Percentiles rank a stretch among this genome's conserved stretches.
Evolutionary conservation across 2,888 invertebrate species (phyloP).

Genomic region (Microdon myrmicae): DNA sequence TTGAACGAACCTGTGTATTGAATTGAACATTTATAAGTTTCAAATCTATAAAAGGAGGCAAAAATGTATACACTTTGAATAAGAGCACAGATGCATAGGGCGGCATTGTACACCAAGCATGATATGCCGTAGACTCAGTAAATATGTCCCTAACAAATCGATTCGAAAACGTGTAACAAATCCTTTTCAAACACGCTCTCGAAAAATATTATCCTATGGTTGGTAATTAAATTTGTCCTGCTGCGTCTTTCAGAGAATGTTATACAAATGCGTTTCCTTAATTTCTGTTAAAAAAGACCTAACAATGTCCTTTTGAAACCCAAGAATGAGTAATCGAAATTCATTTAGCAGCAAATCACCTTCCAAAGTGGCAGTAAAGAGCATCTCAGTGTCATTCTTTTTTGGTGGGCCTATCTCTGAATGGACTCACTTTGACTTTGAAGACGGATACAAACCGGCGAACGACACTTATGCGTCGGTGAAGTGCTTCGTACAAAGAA

Average conservation of each 20-base stretch:
- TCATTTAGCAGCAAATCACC: constrained; percentile 55
- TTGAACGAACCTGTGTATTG: no score
- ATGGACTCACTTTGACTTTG: constrained; percentile 40
- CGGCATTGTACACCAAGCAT: no score
- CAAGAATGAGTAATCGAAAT: constrained; percentile 36
- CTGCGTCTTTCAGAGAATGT: constrained; percentile 36
- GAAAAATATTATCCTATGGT: no score
- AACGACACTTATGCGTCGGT: constrained; percentile 15
- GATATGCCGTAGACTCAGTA: no score
- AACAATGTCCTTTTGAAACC: constrained; percentile 33
- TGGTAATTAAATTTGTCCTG: constrained; percentile 49
- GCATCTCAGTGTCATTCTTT: constrained; percentile 51
- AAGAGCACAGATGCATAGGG: no score
- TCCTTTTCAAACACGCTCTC: no score
- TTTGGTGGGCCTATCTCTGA: constrained; percentile 36
- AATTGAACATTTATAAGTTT: no score
- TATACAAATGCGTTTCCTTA: constrained; percentile 3
- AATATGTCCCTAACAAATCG: no score
- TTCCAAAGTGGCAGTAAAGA: constrained; percentile 55
- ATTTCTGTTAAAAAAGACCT: constrained; percentile 16
- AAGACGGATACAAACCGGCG: background rate
- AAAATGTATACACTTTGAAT: no score
- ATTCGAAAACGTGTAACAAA: no score
- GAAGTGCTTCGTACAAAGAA: constrained; percentile 41
- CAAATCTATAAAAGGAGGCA: no score